These are phyloP conservation scores for Sinocyclocheilus maitianheensis DNA, from an alignment of 2,113 vertebrate genomes.

Conservation along the genomic window DNA sequence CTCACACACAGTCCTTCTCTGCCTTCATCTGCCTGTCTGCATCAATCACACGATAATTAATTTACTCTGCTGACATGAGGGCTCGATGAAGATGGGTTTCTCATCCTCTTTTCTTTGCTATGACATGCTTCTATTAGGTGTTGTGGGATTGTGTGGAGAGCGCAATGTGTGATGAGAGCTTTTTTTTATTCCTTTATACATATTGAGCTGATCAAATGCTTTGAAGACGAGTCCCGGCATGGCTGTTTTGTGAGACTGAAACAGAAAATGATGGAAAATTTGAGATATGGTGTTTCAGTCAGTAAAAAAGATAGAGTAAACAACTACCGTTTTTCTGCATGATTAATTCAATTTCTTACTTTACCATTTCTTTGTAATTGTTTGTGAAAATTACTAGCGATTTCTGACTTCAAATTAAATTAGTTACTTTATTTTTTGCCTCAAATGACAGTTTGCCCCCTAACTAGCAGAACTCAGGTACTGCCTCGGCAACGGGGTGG, in stretches of 20 bases:
- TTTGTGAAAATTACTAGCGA: background rate
- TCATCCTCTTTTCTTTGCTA: constrained; percentile 42
- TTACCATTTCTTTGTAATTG: background rate
- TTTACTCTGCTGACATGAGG: constrained; percentile 79
- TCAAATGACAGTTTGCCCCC: constrained; percentile 9
- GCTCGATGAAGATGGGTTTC: constrained; percentile 71
- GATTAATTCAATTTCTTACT: background rate
- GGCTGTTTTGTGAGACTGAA: background rate
- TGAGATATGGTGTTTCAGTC: background rate
- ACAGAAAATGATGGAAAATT: background rate
- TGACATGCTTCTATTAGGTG: constrained; percentile 48
- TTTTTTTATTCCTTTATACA: constrained; percentile 17
- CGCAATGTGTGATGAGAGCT: background rate
- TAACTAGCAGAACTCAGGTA: constrained; percentile 28
- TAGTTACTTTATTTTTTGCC: background rate
- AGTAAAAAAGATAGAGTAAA: constrained; percentile 2
- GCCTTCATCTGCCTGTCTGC: constrained; percentile 78
- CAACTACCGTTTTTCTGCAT: background rate
- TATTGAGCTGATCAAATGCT: constrained; percentile 29
- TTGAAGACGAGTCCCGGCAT: background rate
- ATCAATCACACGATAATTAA: constrained; percentile 81
- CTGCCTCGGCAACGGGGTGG: constrained; percentile 15
- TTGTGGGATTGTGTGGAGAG: constrained; percentile 17
- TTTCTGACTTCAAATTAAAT: background rate
- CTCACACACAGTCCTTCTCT: constrained; percentile 59